Evolutionary conservation across 2,797 vertebrate genomes (phyloP).

Genomic region (Syndactyla subalaris): DNA sequence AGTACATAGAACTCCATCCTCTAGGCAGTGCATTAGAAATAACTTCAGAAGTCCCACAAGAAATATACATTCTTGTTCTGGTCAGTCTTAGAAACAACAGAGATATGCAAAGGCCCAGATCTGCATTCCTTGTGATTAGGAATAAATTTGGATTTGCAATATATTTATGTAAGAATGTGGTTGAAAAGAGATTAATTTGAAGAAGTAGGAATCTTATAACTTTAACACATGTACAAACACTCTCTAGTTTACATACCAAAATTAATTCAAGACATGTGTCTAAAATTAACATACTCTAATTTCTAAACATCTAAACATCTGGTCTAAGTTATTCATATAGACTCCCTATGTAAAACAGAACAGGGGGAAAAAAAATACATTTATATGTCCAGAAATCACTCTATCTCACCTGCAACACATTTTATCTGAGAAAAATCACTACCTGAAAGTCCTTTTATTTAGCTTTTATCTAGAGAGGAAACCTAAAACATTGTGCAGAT

Average conservation of each 20-base stretch:
- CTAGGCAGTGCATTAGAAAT: background rate
- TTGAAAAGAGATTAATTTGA: background rate
- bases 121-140: background rate
- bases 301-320: background rate
- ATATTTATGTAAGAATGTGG: background rate
- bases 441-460: background rate
- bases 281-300: background rate
- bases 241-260: background rate
- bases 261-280: background rate
- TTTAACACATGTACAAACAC: background rate
- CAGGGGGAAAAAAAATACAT: background rate
- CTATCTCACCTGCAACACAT: background rate
- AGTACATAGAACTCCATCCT: background rate
- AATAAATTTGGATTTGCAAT: background rate
- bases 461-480: background rate
- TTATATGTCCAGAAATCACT: background rate
- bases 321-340: background rate
- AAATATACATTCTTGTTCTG: background rate
- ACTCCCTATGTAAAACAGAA: background rate
- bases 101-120: background rate
- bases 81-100: background rate
- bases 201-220: background rate
- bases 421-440: background rate
- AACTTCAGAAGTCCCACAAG: background rate
- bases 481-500: background rate